phyloP scores from a whole-genome alignment of 2,888 invertebrate species.

The Ormyrus labotus region DNA sequence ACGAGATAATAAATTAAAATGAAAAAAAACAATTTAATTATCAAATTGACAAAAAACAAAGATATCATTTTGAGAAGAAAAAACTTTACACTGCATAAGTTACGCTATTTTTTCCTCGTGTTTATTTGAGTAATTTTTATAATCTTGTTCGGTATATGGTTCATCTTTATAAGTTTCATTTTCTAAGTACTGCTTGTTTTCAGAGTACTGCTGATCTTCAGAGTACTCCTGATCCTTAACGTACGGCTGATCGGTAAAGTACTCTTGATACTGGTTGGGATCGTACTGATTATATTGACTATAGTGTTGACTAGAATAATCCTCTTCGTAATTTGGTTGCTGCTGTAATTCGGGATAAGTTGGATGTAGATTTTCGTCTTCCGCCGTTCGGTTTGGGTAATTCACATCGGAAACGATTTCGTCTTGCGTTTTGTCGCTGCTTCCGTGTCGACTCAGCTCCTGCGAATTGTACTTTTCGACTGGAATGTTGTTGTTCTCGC shows the following conservation, averaged over 20 bases:
- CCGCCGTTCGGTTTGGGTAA: neutral
- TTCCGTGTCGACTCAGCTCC: slow-evolving; percentile 18
- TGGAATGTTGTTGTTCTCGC: neutral
- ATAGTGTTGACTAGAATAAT: slow-evolving; percentile 62
- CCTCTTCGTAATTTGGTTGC: slow-evolving; percentile 58
- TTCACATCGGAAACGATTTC: slow-evolving; percentile 32
- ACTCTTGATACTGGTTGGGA: slow-evolving; percentile 62
- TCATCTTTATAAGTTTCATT: slow-evolving; percentile 33
- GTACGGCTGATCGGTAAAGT: slow-evolving; percentile 45
- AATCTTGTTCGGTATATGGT: slow-evolving; percentile 21
- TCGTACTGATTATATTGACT: slow-evolving; percentile 66
- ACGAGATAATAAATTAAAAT: neutral
- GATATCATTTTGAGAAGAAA: no score
- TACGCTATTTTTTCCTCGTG: slow-evolving; percentile 28
- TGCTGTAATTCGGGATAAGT: slow-evolving; percentile 52
- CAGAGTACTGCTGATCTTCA: slow-evolving; percentile 53
- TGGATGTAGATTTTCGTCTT: slow-evolving; percentile 34
- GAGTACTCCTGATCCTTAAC: slow-evolving; percentile 52
- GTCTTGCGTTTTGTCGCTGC: slow-evolving; percentile 33
- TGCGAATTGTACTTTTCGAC: neutral
- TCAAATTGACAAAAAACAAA: neutral
- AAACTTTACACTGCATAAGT: no score
- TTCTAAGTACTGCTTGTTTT: slow-evolving; percentile 50
- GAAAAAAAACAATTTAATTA: slow-evolving; percentile 1
- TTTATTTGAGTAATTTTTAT: slow-evolving; percentile 8